phyloP scores from a whole-genome alignment of 2,113 vertebrate genomes.

The Oxyura jamaicensis region DNA sequence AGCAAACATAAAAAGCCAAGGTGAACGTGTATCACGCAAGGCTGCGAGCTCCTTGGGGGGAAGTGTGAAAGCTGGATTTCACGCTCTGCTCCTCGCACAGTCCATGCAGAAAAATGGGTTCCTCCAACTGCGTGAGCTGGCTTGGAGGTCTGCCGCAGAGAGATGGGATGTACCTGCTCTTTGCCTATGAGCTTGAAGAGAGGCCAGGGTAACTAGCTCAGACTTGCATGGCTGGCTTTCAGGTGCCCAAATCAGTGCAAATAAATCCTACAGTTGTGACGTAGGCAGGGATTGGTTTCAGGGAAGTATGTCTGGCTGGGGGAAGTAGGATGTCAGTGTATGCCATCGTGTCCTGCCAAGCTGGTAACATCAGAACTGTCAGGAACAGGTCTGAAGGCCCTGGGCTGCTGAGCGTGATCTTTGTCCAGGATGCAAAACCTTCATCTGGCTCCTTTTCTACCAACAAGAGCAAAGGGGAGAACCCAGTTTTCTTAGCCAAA shows the following conservation, averaged over 20 bases:
- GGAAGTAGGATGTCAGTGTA: fast-evolving
- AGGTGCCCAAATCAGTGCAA: not conserved
- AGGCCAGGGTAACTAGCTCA: not conserved
- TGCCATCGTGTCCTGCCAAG: not conserved
- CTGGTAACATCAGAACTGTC: not conserved
- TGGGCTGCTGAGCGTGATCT: fast-evolving
- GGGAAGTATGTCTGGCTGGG: fast-evolving
- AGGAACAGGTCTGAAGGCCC: not conserved
- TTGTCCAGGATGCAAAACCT: not conserved
- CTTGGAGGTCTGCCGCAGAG: not conserved
- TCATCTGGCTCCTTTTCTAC: not conserved
- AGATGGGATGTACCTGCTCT: fast-evolving
- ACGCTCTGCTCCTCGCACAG: fast-evolving
- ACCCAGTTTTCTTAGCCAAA: not conserved
- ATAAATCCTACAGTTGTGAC: fast-evolving
- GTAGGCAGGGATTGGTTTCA: not conserved
- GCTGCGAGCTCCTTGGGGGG: not conserved
- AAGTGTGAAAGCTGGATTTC: not conserved
- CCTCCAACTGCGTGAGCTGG: fast-evolving
- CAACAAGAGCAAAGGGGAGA: not conserved
- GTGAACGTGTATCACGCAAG: fast-evolving
- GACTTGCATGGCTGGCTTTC: not conserved
- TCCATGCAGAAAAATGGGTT: not conserved
- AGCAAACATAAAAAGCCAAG: not conserved
- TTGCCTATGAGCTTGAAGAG: not conserved